phyloP scores from a whole-genome alignment of 1,140 invertebrate genomes.

The Teleogryllus occipitalis region DNA sequence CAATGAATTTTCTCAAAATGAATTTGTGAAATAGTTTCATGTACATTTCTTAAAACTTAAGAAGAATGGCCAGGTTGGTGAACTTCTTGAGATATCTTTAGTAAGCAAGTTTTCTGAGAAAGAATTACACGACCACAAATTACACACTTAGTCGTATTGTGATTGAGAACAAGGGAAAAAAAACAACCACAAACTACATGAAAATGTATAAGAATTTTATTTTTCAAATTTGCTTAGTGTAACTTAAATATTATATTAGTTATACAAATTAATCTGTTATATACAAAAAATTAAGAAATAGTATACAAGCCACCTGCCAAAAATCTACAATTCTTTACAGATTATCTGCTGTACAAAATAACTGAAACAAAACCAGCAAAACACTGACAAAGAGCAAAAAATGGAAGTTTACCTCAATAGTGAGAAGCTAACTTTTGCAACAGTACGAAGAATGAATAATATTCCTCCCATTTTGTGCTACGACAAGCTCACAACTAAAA shows the following conservation, averaged over 20 bases:
- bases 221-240: slow-evolving; percentile 19
- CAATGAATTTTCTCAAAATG: too few relatives aligned
- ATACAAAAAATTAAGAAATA: slow-evolving; percentile 22
- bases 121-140: too few relatives aligned
- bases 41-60: too few relatives aligned
- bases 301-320: slow-evolving; percentile 9
- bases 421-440: not conserved
- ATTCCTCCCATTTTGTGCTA: not conserved
- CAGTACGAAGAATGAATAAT: not conserved
- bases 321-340: slow-evolving; percentile 9
- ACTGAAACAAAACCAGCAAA: not conserved
- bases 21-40: too few relatives aligned
- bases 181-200: not conserved
- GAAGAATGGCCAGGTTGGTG: too few relatives aligned
- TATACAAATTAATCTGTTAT: slow-evolving; percentile 22
- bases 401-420: not conserved
- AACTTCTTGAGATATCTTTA: too few relatives aligned
- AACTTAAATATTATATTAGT: slow-evolving; percentile 20
- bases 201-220: slow-evolving; percentile 9
- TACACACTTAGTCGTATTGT: too few relatives aligned
- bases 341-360: not conserved
- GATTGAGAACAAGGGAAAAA: not conserved
- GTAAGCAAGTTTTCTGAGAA: too few relatives aligned
- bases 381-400: slow-evolving; percentile 14
- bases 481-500: not conserved